Evolutionary conservation across 2,797 vertebrate species (phyloP).

Genomic region (Galago senegalensis): DNA sequence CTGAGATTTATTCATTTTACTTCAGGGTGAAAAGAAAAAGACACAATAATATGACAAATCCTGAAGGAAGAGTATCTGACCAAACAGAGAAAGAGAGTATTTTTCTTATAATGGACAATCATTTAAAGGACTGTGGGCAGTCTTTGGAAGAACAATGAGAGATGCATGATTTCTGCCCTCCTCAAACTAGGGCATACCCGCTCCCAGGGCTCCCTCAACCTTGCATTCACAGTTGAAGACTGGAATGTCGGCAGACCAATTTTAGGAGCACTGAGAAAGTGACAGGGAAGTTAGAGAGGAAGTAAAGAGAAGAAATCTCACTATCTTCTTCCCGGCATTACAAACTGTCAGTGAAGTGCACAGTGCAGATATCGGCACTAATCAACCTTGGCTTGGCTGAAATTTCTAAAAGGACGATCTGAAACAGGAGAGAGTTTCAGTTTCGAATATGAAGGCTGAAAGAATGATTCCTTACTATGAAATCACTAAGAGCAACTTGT

Average conservation of each 20-base stretch:
- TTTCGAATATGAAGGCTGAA: background rate
- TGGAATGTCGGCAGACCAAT: background rate
- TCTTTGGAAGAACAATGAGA: background rate
- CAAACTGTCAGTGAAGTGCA: background rate
- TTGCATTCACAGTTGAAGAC: background rate
- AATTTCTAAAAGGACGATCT: background rate
- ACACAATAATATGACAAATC: background rate
- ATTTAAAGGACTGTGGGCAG: background rate
- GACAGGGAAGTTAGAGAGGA: background rate
- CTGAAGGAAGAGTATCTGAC: background rate
- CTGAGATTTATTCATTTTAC: background rate
- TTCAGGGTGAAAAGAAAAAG: background rate
- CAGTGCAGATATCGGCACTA: background rate
- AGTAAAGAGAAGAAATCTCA: background rate
- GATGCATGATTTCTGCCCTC: background rate
- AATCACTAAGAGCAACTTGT: background rate
- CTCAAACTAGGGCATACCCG: fast-evolving
- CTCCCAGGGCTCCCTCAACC: background rate
- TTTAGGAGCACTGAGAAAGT: slow-evolving; percentile 15
- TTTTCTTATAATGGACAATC: slow-evolving; percentile 14
- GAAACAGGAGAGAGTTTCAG: background rate
- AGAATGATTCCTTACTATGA: background rate
- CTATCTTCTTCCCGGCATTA: background rate
- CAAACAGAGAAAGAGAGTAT: background rate
- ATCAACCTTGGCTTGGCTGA: background rate